A percentile compares a stretch with the other conserved stretches of the same genome.
Conservation (phyloP, 2,797 vertebrate species). For the Typhlichthys eigenmanni region DNA sequence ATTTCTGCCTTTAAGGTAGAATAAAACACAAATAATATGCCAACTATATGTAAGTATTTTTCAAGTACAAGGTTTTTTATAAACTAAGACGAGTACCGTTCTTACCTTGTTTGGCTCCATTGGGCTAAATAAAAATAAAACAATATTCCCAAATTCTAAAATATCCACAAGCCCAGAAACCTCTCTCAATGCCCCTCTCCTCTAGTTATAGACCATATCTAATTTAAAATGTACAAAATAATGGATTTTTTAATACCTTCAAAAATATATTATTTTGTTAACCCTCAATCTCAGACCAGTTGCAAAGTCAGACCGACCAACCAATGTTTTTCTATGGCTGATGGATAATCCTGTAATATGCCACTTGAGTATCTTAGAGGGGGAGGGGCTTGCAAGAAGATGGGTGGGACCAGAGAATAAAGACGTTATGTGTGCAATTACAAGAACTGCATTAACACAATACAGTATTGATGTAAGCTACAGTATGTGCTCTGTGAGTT, state of each 20-base stretch:
- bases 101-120: slow-evolving; percentile 69
- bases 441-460: no score
- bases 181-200: background rate
- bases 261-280: slow-evolving; percentile 46
- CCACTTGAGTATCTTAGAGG: slow-evolving; percentile 77
- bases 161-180: slow-evolving; percentile 3
- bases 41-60: no score
- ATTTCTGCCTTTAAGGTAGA: no score
- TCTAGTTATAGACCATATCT: slow-evolving; percentile 11
- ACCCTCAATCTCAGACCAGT: slow-evolving; percentile 47
- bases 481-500: no score
- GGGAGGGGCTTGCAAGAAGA: slow-evolving; percentile 44
- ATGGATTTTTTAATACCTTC: slow-evolving; percentile 4
- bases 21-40: no score
- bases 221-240: background rate
- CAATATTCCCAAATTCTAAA: slow-evolving; percentile 17
- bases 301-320: slow-evolving; percentile 61
- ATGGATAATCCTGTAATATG: slow-evolving; percentile 79
- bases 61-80: no score
- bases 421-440: background rate
- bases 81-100: slow-evolving; percentile 3
- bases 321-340: slow-evolving; percentile 68
- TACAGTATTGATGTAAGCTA: no score
- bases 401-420: slow-evolving; percentile 42
- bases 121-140: slow-evolving; percentile 18